Evolutionary conservation across 2,113 vertebrate species (phyloP).

Genomic region (Heterocephalus glaber): DNA sequence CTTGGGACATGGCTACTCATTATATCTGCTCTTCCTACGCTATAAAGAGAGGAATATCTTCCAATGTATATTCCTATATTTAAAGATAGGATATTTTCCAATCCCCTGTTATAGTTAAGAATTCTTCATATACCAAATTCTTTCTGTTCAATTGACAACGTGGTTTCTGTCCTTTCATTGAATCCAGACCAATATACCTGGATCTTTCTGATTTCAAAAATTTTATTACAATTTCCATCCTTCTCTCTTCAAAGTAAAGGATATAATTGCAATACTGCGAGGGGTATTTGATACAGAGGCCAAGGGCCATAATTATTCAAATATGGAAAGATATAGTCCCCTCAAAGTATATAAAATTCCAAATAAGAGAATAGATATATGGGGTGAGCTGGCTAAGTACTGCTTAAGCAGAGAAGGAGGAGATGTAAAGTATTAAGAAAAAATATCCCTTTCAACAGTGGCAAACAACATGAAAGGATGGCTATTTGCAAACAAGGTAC

Average conservation of each 20-base stretch:
- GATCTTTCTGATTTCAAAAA: conserved; percentile 2
- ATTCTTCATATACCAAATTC: background rate
- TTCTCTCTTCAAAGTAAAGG: background rate
- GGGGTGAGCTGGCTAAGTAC: conserved; percentile 16
- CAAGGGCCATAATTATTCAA: conserved; percentile 50
- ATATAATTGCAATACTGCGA: background rate
- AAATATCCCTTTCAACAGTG: conserved; percentile 26
- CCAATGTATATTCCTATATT: background rate
- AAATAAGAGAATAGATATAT: background rate
- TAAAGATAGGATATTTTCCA: background rate
- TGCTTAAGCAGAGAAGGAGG: conserved; percentile 15
- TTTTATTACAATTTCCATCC: background rate
- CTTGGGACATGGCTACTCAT: background rate
- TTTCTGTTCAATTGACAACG: background rate
- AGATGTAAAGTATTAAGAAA: conserved; percentile 34
- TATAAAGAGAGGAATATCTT: background rate
- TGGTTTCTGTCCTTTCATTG: background rate
- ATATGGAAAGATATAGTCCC: conserved; percentile 19
- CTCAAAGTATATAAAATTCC: conserved; percentile 15
- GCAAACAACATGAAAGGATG: conserved; percentile 33
- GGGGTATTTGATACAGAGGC: background rate
- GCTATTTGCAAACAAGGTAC: conserved; percentile 7
- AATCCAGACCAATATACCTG: background rate
- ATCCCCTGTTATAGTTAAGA: background rate
- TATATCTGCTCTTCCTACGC: background rate